Evolutionary conservation across 2,888 invertebrate species (phyloP).

Genomic region (Leucoma salicis): DNA sequence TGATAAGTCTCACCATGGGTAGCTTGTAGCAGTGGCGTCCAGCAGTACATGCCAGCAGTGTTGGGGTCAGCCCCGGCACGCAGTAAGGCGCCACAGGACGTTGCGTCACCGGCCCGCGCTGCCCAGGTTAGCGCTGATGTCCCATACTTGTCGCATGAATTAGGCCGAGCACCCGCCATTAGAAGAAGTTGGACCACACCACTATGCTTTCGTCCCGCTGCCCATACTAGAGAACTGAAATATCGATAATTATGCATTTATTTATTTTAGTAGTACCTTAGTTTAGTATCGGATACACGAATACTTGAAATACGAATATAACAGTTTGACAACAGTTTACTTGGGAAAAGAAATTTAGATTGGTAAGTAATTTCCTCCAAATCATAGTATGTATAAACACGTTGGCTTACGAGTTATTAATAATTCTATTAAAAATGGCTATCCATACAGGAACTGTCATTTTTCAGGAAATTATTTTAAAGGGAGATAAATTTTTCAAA

Average conservation of each 20-base stretch:
- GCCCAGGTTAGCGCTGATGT: slow-evolving; percentile 99
- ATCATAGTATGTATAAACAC: too few relatives aligned
- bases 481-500: too few relatives aligned
- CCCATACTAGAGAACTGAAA: slow-evolving; percentile 94
- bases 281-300: too few relatives aligned
- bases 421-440: too few relatives aligned
- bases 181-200: slow-evolving; percentile 92
- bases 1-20: slow-evolving; percentile 79
- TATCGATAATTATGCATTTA: not conserved
- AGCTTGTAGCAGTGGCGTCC: slow-evolving; percentile 94
- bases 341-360: too few relatives aligned
- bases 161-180: slow-evolving; percentile 94
- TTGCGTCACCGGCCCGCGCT: slow-evolving; percentile 93
- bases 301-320: too few relatives aligned
- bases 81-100: slow-evolving; percentile 91
- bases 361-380: too few relatives aligned
- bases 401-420: too few relatives aligned
- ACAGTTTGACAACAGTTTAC: too few relatives aligned
- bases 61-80: slow-evolving; percentile 94
- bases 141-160: slow-evolving; percentile 98
- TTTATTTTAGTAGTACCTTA: too few relatives aligned
- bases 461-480: too few relatives aligned
- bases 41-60: slow-evolving; percentile 98
- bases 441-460: too few relatives aligned
- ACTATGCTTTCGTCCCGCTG: slow-evolving; percentile 94